phyloP scores from a whole-genome alignment of 1,140 invertebrate genomes.

The Polypedilum vanderplanki region DNA sequence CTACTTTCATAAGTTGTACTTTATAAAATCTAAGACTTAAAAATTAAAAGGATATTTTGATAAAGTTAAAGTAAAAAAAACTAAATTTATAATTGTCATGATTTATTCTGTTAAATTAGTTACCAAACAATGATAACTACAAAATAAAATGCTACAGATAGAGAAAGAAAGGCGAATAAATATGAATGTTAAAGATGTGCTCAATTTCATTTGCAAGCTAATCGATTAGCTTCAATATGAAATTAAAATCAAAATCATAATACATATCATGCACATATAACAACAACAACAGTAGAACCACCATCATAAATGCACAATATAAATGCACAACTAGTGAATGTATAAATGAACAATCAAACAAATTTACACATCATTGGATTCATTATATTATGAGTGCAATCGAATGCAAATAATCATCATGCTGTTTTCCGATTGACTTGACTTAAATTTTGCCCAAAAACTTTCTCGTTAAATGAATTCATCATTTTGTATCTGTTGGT shows the following conservation, averaged over 20 bases:
- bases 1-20: too few relatives aligned
- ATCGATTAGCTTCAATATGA: conserved; percentile 1
- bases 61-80: too few relatives aligned
- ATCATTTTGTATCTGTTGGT: neutral
- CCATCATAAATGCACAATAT: too few relatives aligned
- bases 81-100: too few relatives aligned
- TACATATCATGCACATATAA: neutral
- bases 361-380: conserved; percentile 13
- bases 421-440: conserved; percentile 2
- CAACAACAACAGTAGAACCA: neutral
- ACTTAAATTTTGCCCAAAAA: conserved; percentile 5
- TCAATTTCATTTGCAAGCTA: neutral
- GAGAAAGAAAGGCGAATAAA: neutral
- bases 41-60: too few relatives aligned
- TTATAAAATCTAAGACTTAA: too few relatives aligned
- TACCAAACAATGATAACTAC: neutral
- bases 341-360: conserved; percentile 1
- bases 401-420: conserved; percentile 13
- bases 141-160: neutral
- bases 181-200: conserved; percentile 10
- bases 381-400: conserved; percentile 18
- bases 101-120: too few relatives aligned
- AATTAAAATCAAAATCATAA: conserved; percentile 13
- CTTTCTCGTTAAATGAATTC: neutral
- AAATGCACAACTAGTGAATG: too few relatives aligned